Evolutionary conservation across 2,113 vertebrate species (phyloP).

Genomic region (Lycaon pictus): DNA sequence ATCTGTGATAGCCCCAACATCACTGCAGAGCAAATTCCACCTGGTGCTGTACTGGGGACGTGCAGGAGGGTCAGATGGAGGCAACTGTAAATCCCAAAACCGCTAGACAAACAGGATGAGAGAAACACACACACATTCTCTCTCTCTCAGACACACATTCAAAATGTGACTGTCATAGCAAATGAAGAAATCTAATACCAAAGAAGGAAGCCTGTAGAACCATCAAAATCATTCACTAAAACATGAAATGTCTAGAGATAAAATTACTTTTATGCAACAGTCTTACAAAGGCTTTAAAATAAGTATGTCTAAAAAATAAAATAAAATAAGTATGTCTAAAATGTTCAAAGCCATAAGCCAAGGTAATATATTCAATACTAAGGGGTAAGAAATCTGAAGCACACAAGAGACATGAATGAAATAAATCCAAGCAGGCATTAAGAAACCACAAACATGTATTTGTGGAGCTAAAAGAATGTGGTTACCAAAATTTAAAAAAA

Average conservation of each 20-base stretch:
- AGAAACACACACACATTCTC: not conserved
- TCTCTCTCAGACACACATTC: not conserved
- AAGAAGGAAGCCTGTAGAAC: constrained; percentile 12
- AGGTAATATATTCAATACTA: not conserved
- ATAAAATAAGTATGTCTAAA: not conserved
- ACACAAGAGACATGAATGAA: not conserved
- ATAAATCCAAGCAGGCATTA: not conserved
- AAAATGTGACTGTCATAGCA: not conserved
- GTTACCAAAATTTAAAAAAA: constrained; percentile 27
- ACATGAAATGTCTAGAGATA: not conserved
- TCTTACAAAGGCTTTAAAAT: not conserved
- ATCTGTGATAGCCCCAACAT: not conserved
- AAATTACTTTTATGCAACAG: constrained; percentile 14
- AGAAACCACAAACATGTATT: not conserved
- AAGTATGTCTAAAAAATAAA: not conserved
- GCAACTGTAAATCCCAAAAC: not conserved
- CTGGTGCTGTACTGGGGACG: not conserved
- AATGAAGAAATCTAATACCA: not conserved
- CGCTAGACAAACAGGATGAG: not conserved
- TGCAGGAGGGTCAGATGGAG: not conserved
- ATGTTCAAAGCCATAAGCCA: not conserved
- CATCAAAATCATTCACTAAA: not conserved
- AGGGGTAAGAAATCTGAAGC: not conserved
- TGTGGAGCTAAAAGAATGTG: not conserved
- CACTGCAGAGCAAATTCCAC: not conserved